Evolutionary conservation across 2,797 vertebrate species (phyloP).

Genomic region (Macropus fuliginosus): DNA sequence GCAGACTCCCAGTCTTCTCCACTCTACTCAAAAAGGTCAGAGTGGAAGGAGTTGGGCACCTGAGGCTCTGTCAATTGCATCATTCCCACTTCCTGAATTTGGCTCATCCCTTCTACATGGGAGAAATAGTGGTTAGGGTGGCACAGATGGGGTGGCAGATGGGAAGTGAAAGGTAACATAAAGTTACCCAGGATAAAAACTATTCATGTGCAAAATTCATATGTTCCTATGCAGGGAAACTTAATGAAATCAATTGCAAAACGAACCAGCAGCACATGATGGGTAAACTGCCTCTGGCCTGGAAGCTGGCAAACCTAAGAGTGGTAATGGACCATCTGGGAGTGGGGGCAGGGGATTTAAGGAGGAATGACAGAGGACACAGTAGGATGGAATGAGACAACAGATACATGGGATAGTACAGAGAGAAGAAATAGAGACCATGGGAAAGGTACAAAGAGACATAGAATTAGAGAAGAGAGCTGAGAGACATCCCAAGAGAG

Average conservation of each 20-base stretch:
- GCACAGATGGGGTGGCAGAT: constrained; percentile 86
- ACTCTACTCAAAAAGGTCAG: not conserved
- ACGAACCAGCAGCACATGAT: constrained; percentile 61
- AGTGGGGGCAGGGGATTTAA: accelerated
- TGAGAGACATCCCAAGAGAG: not conserved
- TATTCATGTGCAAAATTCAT: constrained; percentile 83
- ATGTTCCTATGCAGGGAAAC: constrained; percentile 73
- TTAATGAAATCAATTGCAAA: constrained; percentile 70
- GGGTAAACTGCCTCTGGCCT: constrained; percentile 46
- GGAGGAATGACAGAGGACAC: not conserved
- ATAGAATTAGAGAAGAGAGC: not conserved
- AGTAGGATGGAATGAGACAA: not conserved
- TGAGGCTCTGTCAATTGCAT: not conserved
- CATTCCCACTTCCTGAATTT: constrained; percentile 58
- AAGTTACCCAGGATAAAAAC: constrained; percentile 81
- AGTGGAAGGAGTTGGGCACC: constrained; percentile 36
- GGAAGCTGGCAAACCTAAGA: not conserved
- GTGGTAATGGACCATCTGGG: not conserved
- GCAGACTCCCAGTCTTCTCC: not conserved
- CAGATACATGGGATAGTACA: not conserved
- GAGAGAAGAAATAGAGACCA: not conserved
- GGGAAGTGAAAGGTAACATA: constrained; percentile 79
- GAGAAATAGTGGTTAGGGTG: constrained; percentile 68
- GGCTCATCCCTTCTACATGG: constrained; percentile 72
- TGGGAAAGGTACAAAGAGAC: not conserved